Percentiles rank a stretch among this genome's conserved stretches.
These are phyloP conservation scores for Gymnorhina tibicen DNA, from an alignment of 2,113 vertebrate species.

Conservation along the genomic window DNA sequence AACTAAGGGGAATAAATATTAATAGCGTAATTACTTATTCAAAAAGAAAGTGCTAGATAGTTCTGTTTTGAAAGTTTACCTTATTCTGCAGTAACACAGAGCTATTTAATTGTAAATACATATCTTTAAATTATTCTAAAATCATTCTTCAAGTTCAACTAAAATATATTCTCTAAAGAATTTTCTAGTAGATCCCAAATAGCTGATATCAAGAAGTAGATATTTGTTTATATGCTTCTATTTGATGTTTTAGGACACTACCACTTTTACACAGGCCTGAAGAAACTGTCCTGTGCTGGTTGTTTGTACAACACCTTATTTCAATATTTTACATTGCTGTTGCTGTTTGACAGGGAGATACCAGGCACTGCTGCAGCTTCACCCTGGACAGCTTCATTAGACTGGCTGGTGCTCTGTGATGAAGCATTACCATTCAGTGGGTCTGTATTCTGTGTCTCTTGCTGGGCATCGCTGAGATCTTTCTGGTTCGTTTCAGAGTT, in stretches of 20 bases:
- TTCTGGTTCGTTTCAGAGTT: conserved; percentile 19
- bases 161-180: neutral
- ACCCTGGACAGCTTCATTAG: neutral
- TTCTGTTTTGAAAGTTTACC: neutral
- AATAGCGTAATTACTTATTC: neutral
- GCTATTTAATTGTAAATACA: neutral
- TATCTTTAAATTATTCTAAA: neutral
- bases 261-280: neutral
- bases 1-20: neutral
- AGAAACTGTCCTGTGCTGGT: neutral
- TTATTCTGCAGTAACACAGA: neutral
- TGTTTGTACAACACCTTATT: neutral
- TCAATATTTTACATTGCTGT: neutral
- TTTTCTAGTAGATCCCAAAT: neutral
- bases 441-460: conserved; percentile 17
- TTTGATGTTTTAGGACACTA: neutral
- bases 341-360: neutral
- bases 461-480: conserved; percentile 5
- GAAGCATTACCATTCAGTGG: conserved; percentile 23
- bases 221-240: neutral
- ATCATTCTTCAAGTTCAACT: neutral
- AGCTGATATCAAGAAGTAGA: neutral
- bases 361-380: neutral
- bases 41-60: neutral
- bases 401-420: conserved; percentile 2